Evolutionary conservation across 2,797 vertebrate species (phyloP).

Genomic region (Toxotes lorentzi): DNA sequence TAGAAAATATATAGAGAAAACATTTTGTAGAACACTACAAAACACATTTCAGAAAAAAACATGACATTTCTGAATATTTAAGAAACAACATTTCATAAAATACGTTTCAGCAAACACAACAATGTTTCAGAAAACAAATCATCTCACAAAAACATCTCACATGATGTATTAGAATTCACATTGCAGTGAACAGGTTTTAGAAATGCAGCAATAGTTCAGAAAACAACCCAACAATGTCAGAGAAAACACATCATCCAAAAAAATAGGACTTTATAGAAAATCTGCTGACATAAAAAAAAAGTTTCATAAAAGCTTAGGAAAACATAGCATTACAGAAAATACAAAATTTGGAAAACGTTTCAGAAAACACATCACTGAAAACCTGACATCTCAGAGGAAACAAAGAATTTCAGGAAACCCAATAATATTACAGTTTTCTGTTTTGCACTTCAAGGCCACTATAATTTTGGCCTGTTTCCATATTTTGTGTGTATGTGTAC

Average conservation of each 20-base stretch:
- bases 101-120: neutral
- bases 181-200: too few species aligned
- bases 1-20: too few species aligned
- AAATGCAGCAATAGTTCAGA: too few species aligned
- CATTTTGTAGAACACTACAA: too few species aligned
- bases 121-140: neutral
- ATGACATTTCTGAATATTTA: neutral
- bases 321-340: neutral
- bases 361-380: neutral
- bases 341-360: too few species aligned
- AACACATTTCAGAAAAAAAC: neutral
- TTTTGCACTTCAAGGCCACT: neutral
- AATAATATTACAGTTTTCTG: neutral
- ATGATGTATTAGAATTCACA: neutral
- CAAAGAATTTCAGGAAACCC: neutral
- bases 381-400: too few species aligned
- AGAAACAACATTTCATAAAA: neutral
- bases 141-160: neutral
- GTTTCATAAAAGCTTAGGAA: neutral
- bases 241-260: neutral
- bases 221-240: neutral
- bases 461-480: conserved; percentile 2
- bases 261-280: neutral
- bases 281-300: too few species aligned
- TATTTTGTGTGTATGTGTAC: neutral